Base-by-base conservation (phyloP, 2,113 vertebrate genomes). In the Poecilia latipinna region DNA sequence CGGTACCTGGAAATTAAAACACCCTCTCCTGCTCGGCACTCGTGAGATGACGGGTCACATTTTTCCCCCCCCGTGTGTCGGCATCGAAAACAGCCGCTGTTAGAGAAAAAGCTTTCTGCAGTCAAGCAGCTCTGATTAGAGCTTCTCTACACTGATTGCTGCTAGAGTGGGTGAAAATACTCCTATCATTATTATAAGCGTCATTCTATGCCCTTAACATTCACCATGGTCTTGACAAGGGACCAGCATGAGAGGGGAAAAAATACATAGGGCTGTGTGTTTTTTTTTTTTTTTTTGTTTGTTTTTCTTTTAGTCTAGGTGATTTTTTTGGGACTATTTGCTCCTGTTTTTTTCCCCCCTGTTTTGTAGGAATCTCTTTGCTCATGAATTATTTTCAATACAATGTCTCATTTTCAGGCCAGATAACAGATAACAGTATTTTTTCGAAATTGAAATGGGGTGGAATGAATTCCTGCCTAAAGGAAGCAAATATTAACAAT, bases 141-240 rank as follows among this genome's bases (percentile, higher is more conserved):
- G 26, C 64, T 78, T 68, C 65, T 80, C 65, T 76, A 32, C 1
- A 2, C 62, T 87, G 78, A 88, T 83, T 82, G 73, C 78, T 79
- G 54, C 61, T 77, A 77, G 70, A 85, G 79, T 72, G 61, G 68
- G 75, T 88, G 78, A 82, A 86, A 88, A 86, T 80, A 78, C 78
- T 75, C 71, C 57, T 83, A 65, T 48, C 77, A 63, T 90, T 83
- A 86, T 85, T 68, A 84, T 64, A 71, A 83, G 75, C 31, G 1
- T 65, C 35, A 63, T 44, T 75, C 62, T 63, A 26, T 75, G 67
- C 71, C 37, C 77, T 82, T 75, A 78, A 86, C 29, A 73, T 35
- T n/a, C n/a, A n/a, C 77, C 70, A 74, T 78, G 57, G 31, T 10
- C n/a, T n/a, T 70, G 73, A 73, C 48, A 72, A 31, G 31, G 51